Conservation (phyloP, 2,888 invertebrate genomes). For the Drosophila prostipennis region DNA sequence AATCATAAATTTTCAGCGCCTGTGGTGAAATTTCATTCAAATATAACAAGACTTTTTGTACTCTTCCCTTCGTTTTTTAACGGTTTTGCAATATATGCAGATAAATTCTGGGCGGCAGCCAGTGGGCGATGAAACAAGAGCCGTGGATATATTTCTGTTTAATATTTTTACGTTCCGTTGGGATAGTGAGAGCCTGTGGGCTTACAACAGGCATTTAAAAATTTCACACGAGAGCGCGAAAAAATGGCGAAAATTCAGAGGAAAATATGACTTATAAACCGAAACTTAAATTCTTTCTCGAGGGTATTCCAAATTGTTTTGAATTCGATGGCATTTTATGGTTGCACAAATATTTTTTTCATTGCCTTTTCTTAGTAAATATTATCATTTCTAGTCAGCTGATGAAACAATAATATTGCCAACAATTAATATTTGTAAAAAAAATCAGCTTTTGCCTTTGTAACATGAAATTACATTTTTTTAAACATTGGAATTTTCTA, state of each 20-base stretch:
- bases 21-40: slow-evolving; percentile 54
- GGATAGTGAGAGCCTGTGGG: slow-evolving; percentile 23
- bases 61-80: slow-evolving; percentile 1
- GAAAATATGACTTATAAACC: slow-evolving; percentile 25
- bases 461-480: too few relatives aligned
- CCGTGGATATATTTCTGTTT: slow-evolving; percentile 41
- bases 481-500: too few relatives aligned
- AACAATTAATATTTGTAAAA: too few relatives aligned
- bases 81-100: slow-evolving; percentile 29
- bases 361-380: too few relatives aligned
- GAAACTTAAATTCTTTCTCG: not conserved
- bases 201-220: slow-evolving; percentile 43
- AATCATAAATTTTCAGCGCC: slow-evolving; percentile 69
- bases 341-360: not conserved
- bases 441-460: too few relatives aligned
- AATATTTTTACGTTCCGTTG: slow-evolving; percentile 41
- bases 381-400: not conserved
- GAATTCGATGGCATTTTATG: not conserved
- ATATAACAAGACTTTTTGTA: slow-evolving; percentile 51
- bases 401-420: not conserved
- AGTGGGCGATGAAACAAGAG: slow-evolving; percentile 7
- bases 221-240: slow-evolving; percentile 48
- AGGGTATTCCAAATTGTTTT: not conserved
- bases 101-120: slow-evolving; percentile 34
- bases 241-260: slow-evolving; percentile 32